Evolutionary conservation across 2,113 vertebrate genomes (phyloP), one percentile per base, ranked within the genome.

Genomic region (Cardinalis cardinalis): DNA sequence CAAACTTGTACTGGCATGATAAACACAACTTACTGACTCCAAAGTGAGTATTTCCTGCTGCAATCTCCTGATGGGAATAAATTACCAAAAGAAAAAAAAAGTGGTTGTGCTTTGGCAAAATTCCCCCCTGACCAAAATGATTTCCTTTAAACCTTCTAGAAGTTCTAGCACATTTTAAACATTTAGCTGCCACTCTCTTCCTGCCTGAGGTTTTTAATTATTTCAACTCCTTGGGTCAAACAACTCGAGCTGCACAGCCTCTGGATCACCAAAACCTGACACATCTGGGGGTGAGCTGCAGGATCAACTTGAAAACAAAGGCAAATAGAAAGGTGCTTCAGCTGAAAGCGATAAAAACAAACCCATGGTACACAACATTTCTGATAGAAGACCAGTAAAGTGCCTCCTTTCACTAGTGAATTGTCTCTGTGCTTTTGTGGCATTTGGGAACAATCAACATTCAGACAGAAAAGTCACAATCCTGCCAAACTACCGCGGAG

Each of bases 401-500:
- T 85, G 72, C 58, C 77, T 87, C 70, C 87, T 91, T 85, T 76
- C 56, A 66, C 46, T 84, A 85, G 77, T 84, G 36, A 40, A 69
- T 78, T 1, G 10, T 79, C 41, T 26, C 77, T 75, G 76, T 77
- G 69, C 84, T 96, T 81, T 83, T 31, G 74, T 29, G 26, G 68
- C 86, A 51, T 84, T 58, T 89, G 70, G 88, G 76, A 85, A 92
- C 79, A 92, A 90, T 2, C 73, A 91, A 88, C 18, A 72, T 25
- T 87, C 69, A 80, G 40, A 61, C 32, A 48, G 44, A 51, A 55
- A 59, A 77, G 71, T 44, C 72, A 76, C 15, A 75, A 19, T 46
- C 51, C 68, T 78, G 44, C 65, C 79, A 64, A 83, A 73, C 55
- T 83, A 49, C 32, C 0, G 1, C 16, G 61, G 43, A 76, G 46